These are phyloP conservation scores for Drosophila lacteicornis DNA, from an alignment of 1,140 invertebrate species.

Conservation along the genomic window DNA sequence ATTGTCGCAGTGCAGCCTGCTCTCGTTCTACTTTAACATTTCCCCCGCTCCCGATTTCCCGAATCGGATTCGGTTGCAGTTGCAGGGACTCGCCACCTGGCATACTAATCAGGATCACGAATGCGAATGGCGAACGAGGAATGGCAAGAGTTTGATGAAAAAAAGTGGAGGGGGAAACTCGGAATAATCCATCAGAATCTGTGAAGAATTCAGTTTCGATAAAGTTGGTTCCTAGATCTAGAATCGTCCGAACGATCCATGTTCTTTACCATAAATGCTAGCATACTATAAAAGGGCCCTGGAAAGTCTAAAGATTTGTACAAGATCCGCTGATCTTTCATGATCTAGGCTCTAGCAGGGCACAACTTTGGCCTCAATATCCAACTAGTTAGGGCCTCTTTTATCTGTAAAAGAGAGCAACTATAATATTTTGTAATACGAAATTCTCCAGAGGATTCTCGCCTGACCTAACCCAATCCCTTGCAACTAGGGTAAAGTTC, in stretches of 20 bases:
- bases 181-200: not conserved
- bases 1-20: constrained; percentile 42
- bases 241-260: too few relatives aligned
- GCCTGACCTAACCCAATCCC: constrained; percentile 22
- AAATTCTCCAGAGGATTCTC: not conserved
- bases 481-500: not conserved
- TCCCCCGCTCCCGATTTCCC: not conserved
- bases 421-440: not conserved
- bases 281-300: too few relatives aligned
- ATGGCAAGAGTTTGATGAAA: not conserved
- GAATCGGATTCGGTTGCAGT: constrained; percentile 37
- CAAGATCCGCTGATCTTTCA: not conserved
- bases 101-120: constrained; percentile 56
- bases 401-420: too few relatives aligned
- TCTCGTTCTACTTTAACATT: constrained; percentile 9
- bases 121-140: constrained; percentile 20
- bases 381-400: too few relatives aligned
- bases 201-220: not conserved
- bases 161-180: too few relatives aligned
- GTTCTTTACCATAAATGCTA: too few relatives aligned
- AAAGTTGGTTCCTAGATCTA: not conserved
- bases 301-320: too few relatives aligned
- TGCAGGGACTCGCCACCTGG: constrained; percentile 58
- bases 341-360: not conserved
- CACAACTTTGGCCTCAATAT: too few relatives aligned